Percentiles rank a stretch among this genome's conserved stretches.
These are phyloP conservation scores for Brevimyrus niger DNA, from an alignment of 2,113 vertebrate genomes.

Conservation along the genomic window DNA sequence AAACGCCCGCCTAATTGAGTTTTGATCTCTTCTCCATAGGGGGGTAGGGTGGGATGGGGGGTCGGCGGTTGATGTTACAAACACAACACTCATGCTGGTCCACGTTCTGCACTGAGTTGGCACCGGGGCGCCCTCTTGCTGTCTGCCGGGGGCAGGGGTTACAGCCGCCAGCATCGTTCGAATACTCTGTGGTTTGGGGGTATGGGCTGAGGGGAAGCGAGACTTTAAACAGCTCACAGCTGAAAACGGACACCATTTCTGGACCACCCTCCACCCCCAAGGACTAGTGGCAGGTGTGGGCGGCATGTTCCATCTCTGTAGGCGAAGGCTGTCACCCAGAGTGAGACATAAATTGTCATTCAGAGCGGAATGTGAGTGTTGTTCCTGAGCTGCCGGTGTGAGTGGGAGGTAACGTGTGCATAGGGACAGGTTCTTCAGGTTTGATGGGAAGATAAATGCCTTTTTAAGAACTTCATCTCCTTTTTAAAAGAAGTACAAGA, in stretches of 20 bases:
- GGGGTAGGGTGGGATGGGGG: slow-evolving; percentile 15
- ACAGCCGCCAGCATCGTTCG: not conserved
- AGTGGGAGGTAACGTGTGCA: slow-evolving; percentile 21
- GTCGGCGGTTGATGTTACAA: slow-evolving; percentile 18
- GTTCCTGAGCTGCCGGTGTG: not conserved
- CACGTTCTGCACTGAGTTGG: not conserved
- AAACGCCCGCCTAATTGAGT: slow-evolving; percentile 57
- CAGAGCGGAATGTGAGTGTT: not conserved
- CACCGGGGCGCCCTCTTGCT: not conserved
- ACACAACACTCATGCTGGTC: not conserved
- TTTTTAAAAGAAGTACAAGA: not conserved
- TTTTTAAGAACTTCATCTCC: not conserved
- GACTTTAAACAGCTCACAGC: not conserved
- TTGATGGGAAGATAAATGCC: not conserved
- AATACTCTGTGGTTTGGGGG: not conserved
- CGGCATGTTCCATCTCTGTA: not conserved
- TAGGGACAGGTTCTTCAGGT: not conserved
- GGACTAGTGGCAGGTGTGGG: not conserved
- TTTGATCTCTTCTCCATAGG: slow-evolving; percentile 42
- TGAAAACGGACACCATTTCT: not conserved
- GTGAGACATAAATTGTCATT: not conserved
- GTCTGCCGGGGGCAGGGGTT: not conserved
- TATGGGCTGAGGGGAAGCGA: slow-evolving; percentile 7
- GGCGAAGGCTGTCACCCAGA: not conserved
- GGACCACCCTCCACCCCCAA: not conserved